phyloP scores from a whole-genome alignment of 2,113 vertebrate species.

The Vimba vimba region DNA sequence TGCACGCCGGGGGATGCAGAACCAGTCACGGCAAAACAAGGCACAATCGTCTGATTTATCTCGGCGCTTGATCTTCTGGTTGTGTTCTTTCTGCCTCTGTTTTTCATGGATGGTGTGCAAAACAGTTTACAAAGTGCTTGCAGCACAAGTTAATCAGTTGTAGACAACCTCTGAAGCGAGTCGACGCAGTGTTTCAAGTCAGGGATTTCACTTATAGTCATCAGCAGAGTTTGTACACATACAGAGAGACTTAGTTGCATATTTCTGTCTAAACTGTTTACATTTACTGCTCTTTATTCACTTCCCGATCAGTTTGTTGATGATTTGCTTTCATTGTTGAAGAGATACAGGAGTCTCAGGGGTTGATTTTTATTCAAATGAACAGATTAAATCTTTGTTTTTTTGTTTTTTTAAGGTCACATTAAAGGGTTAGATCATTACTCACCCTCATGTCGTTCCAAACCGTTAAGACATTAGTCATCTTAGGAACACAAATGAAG shows the following conservation, averaged over 20 bases:
- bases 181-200: conserved; percentile 60
- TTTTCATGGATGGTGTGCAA: conserved; percentile 67
- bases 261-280: background rate
- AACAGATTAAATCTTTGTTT: background rate
- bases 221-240: conserved; percentile 16
- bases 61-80: conserved; percentile 70
- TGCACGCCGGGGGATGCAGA: conserved; percentile 65
- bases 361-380: background rate
- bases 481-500: too few species aligned
- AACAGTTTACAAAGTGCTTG: conserved; percentile 71
- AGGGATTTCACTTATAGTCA: conserved; percentile 55
- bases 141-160: conserved; percentile 75
- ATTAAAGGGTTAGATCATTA: background rate
- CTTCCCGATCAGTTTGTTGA: background rate
- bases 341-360: background rate
- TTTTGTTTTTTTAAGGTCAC: background rate
- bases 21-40: conserved; percentile 69
- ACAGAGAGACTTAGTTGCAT: background rate
- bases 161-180: conserved; percentile 68
- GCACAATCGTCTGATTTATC: conserved; percentile 73
- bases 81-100: conserved; percentile 66
- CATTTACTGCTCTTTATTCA: background rate
- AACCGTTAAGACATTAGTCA: too few species aligned
- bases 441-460: too few species aligned
- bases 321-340: background rate